Evolutionary conservation across 2,888 invertebrate species (phyloP).

Genomic region (Orchestes rusci): DNA sequence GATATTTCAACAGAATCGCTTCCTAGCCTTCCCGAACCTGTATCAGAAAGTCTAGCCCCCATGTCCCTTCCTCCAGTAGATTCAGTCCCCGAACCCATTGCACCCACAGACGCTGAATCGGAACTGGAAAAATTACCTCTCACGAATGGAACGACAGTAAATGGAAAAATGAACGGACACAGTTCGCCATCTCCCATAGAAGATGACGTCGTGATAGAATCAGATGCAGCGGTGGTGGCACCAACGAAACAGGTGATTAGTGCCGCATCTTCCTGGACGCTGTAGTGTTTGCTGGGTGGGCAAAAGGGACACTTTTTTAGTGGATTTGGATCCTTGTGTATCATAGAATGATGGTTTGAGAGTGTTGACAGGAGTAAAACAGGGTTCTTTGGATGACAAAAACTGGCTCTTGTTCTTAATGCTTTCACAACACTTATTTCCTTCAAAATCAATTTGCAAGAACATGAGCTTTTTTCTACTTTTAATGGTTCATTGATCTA

Average conservation of each 20-base stretch:
- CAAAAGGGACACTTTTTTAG: conserved; percentile 10
- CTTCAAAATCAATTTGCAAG: too few relatives aligned
- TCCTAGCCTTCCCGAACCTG: conserved; percentile 40
- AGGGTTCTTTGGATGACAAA: too few relatives aligned
- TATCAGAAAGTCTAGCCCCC: conserved; percentile 40
- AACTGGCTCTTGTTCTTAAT: too few relatives aligned
- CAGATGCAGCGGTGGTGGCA: conserved; percentile 39
- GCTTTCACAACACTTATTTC: too few relatives aligned
- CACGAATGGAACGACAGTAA: conserved; percentile 43
- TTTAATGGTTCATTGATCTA: too few relatives aligned
- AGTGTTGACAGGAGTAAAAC: too few relatives aligned
- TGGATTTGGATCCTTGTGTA: conserved; percentile 6
- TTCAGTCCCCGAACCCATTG: conserved; percentile 41
- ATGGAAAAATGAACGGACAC: conserved; percentile 41
- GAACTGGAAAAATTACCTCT: too few relatives aligned
- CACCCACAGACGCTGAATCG: conserved; percentile 23
- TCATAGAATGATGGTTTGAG: too few relatives aligned
- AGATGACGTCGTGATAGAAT: conserved; percentile 28
- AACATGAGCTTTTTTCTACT: too few relatives aligned
- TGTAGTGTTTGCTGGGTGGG: conserved; percentile 17
- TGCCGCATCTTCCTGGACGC: conserved; percentile 13
- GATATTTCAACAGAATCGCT: conserved; percentile 43
- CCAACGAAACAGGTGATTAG: conserved; percentile 49
- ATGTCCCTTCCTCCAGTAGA: conserved; percentile 44
- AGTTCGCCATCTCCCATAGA: conserved; percentile 38